phyloP scores from a whole-genome alignment of 2,888 invertebrate species.

The Chamaedrilus cognettii region DNA sequence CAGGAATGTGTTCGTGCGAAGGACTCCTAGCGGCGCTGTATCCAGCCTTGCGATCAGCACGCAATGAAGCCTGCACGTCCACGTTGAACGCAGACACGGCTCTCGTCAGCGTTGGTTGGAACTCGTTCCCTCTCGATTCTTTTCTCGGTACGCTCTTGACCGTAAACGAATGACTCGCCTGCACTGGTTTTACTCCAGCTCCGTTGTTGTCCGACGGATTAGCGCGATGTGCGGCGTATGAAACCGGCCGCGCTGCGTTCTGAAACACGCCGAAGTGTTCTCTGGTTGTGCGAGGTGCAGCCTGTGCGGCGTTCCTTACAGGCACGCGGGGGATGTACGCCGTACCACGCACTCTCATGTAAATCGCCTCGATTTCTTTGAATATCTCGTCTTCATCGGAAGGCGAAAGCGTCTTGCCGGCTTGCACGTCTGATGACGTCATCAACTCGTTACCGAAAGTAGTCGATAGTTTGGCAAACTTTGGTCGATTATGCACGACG shows the following conservation, averaged over 20 bases:
- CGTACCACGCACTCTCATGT: neutral
- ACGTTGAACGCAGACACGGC: neutral
- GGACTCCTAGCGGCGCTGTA: neutral
- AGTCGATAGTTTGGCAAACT: neutral
- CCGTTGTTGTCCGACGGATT: neutral
- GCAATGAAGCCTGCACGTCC: neutral
- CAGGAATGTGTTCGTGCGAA: neutral
- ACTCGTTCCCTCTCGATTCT: neutral
- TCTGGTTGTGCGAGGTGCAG: no score
- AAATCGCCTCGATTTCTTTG: slow-evolving; percentile 16
- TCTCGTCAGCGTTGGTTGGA: neutral
- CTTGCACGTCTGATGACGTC: no score
- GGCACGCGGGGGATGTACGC: neutral
- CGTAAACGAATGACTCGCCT: neutral
- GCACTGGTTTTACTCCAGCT: neutral
- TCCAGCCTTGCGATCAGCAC: neutral
- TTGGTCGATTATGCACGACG: neutral
- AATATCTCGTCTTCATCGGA: slow-evolving; percentile 12
- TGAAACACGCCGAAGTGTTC: no score
- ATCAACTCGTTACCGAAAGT: no score
- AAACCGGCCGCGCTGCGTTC: no score
- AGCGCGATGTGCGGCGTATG: neutral
- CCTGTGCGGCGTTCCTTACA: neutral
- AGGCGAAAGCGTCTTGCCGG: no score
- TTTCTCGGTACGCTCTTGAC: no score